Evolutionary conservation across 2,797 vertebrate genomes (phyloP), one percentile per base, ranked within the genome.

Genomic region (Tokudaia muenninki): DNA sequence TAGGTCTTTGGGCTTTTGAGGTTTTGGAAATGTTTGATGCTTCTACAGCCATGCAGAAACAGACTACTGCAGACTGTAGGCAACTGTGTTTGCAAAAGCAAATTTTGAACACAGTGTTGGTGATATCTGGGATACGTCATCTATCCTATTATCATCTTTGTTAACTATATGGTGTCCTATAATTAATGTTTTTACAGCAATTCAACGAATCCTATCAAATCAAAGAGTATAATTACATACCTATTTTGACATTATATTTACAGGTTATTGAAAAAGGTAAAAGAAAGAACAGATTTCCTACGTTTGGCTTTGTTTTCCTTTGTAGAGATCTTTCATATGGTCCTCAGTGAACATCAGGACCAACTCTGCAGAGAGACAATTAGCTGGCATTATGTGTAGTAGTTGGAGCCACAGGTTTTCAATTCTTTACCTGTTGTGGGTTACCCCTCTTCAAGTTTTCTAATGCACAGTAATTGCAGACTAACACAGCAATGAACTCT

Each of bases 311-410:
- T 75, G 70, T 47, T 52, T 84, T 57, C 80, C 52, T 65, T 93
- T 10, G 74, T 79, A 65, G 63, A 41, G 6, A 13, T 87, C 31
- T 83, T 94, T 12, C 6, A 52, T 34, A 22, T 83, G 55, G 16
- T 78, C 11, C 2, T 70, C 6, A 6, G 0, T 6, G 5, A 37
- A 17, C 16, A 2, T 47, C 41, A 67, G 47, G 77, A 84, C 0
- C 7, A 70, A 87, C 65, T 80, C 63, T 63, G 9, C 50, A 13
- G 12, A 91, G 75, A 63, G 17, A 6, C 2, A 1, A 52, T 80
- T 91, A 91, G 31, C 31, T 63, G 22, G 47, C 75, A 13, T 6
- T 74, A 9, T 16, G 9, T 22, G 10, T 37, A 74, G 13, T 22
- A 50, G 1, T 72, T 12, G 1, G 22, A 65, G 34, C 8, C 14